phyloP scores from a whole-genome alignment of 2,888 invertebrate species.

The Pollenia griseotomentosa region DNA sequence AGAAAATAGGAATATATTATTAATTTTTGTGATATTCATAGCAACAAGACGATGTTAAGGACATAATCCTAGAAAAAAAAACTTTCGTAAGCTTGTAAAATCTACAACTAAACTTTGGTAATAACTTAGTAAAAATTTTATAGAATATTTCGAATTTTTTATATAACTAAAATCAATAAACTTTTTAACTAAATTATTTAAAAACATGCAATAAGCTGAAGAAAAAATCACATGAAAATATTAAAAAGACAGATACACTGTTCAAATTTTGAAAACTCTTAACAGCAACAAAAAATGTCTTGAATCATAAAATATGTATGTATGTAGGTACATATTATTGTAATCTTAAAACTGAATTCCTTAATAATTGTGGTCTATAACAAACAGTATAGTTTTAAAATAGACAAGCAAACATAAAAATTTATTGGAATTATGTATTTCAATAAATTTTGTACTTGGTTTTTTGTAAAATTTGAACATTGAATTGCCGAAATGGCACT shows the following conservation, averaged over 20 bases:
- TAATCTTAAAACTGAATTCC: background rate
- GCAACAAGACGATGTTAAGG: slow-evolving; percentile 31
- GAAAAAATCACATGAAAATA: background rate
- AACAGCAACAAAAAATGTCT: background rate
- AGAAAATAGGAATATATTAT: slow-evolving; percentile 43
- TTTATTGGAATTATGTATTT: background rate
- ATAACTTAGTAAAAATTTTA: slow-evolving; percentile 59
- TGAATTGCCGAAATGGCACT: slow-evolving; percentile 22
- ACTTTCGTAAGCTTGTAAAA: slow-evolving; percentile 43
- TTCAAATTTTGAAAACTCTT: background rate
- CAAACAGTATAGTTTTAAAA: background rate
- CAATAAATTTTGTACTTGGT: background rate
- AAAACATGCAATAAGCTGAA: background rate
- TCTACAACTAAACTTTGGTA: slow-evolving; percentile 21
- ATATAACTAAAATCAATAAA: slow-evolving; percentile 36
- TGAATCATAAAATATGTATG: background rate
- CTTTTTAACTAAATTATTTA: slow-evolving; percentile 17
- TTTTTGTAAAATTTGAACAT: slow-evolving; percentile 12
- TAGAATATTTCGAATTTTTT: slow-evolving; percentile 61
- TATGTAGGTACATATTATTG: background rate
- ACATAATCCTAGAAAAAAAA: slow-evolving; percentile 34
- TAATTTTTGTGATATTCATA: slow-evolving; percentile 63
- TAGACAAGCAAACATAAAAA: too few relatives aligned
- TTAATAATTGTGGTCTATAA: background rate
- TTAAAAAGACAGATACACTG: background rate